These are phyloP conservation scores for Hystrix brachyura DNA, from an alignment of 2,113 vertebrate genomes.

Conservation along the genomic window DNA sequence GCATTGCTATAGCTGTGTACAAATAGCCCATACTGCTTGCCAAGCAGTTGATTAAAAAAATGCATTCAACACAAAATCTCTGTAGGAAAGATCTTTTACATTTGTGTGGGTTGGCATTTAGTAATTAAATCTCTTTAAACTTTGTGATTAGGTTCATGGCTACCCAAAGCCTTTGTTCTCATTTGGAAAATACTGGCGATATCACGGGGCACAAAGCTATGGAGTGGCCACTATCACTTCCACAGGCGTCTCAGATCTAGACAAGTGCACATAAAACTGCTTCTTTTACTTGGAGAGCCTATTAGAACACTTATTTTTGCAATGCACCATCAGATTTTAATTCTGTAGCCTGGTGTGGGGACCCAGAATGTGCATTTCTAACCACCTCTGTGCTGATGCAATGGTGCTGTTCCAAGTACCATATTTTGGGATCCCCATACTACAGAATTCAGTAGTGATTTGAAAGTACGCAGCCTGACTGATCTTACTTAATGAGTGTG, in stretches of 20 bases:
- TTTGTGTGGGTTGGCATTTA: constrained; percentile 83
- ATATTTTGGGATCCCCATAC: neutral
- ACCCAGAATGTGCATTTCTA: neutral
- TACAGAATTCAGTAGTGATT: neutral
- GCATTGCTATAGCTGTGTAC: constrained; percentile 87
- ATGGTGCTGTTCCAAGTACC: neutral
- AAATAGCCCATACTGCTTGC: constrained; percentile 85
- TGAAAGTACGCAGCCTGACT: constrained; percentile 53
- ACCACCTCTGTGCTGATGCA: neutral
- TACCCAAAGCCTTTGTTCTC: constrained; percentile 76
- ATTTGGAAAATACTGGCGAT: constrained; percentile 62
- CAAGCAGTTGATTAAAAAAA: constrained; percentile 87
- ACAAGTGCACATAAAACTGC: neutral
- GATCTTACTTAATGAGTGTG: neutral
- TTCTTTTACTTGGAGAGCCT: neutral
- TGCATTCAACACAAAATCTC: constrained; percentile 83
- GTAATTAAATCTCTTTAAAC: constrained; percentile 87
- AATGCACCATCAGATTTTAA: neutral
- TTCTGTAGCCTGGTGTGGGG: neutral
- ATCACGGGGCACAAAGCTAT: constrained; percentile 24
- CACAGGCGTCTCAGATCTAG: neutral
- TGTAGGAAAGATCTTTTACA: constrained; percentile 85
- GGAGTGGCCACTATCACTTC: constrained; percentile 10
- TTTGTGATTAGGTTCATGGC: constrained; percentile 87
- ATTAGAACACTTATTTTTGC: neutral